Conservation (phyloP, 1,140 invertebrate species). For the Pomacea maculata region DNA sequence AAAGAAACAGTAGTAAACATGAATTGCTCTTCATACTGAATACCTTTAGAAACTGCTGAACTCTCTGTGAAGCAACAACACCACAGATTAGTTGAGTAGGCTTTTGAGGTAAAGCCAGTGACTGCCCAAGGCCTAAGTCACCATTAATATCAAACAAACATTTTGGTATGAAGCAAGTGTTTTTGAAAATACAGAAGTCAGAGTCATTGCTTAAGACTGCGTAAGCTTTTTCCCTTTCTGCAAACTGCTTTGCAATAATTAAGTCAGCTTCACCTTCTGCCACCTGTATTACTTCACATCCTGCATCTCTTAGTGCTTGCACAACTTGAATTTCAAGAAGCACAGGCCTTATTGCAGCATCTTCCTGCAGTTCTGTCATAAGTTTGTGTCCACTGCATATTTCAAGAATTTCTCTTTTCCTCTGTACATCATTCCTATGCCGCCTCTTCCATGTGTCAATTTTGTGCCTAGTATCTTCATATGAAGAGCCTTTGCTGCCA, state of each 20-base stretch:
- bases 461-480: slow-evolving; percentile 44
- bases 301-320: slow-evolving; percentile 44
- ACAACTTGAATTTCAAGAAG: slow-evolving; percentile 52
- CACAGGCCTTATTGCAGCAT: slow-evolving; percentile 42
- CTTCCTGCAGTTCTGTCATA: slow-evolving; percentile 36
- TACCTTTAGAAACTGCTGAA: slow-evolving; percentile 51
- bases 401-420: slow-evolving; percentile 42
- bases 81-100: slow-evolving; percentile 48
- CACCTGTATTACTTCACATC: slow-evolving; percentile 50
- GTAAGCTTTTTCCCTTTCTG: slow-evolving; percentile 48
- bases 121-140: slow-evolving; percentile 45
- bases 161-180: slow-evolving; percentile 50
- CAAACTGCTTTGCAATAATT: slow-evolving; percentile 50
- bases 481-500: slow-evolving; percentile 52
- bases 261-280: slow-evolving; percentile 56
- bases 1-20: no score
- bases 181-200: slow-evolving; percentile 60
- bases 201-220: slow-evolving; percentile 61
- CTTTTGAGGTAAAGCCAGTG: slow-evolving; percentile 39
- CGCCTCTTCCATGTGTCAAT: slow-evolving; percentile 53
- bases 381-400: slow-evolving; percentile 40
- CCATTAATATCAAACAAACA: slow-evolving; percentile 57
- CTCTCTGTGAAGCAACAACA: slow-evolving; percentile 44
- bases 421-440: slow-evolving; percentile 43
- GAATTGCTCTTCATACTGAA: not conserved